Percentiles rank a stretch among this genome's conserved stretches.
Evolutionary conservation across 1,140 invertebrate species (phyloP).

Genomic region (Drosophila obscura): DNA sequence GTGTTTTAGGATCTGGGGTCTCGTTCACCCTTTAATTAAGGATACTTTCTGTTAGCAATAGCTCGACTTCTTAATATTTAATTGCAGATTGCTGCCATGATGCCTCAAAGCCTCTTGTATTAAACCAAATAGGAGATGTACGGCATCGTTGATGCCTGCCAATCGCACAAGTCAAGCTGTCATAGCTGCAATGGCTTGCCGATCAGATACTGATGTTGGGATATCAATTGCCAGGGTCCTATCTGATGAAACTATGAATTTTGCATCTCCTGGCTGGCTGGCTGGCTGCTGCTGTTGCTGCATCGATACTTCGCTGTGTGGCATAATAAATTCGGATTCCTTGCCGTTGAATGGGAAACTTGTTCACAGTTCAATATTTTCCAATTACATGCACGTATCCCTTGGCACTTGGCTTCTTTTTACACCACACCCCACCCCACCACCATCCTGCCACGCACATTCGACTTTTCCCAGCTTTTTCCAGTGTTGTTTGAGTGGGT

Average conservation of each 20-base stretch:
- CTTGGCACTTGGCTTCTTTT: slow-evolving; percentile 29
- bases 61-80: too few relatives aligned
- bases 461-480: slow-evolving; percentile 2
- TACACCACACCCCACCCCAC: neutral
- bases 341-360: slow-evolving; percentile 39
- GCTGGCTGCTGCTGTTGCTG: slow-evolving; percentile 13
- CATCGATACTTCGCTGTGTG: slow-evolving; percentile 23
- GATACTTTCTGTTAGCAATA: too few relatives aligned
- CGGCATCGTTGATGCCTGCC: neutral
- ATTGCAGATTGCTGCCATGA: too few relatives aligned
- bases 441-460: slow-evolving; percentile 18
- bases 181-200: neutral
- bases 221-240: slow-evolving; percentile 7
- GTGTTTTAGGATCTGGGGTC: neutral
- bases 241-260: slow-evolving; percentile 17
- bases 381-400: slow-evolving; percentile 73
- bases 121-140: neutral
- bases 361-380: slow-evolving; percentile 72
- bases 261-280: slow-evolving; percentile 21
- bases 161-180: neutral
- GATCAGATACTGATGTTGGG: neutral
- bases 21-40: neutral
- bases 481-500: slow-evolving; percentile 8
- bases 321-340: slow-evolving; percentile 55
- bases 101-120: too few relatives aligned